These are phyloP conservation scores for Arizona elegans DNA, from an alignment of 2,113 vertebrate genomes.

Conservation along the genomic window DNA sequence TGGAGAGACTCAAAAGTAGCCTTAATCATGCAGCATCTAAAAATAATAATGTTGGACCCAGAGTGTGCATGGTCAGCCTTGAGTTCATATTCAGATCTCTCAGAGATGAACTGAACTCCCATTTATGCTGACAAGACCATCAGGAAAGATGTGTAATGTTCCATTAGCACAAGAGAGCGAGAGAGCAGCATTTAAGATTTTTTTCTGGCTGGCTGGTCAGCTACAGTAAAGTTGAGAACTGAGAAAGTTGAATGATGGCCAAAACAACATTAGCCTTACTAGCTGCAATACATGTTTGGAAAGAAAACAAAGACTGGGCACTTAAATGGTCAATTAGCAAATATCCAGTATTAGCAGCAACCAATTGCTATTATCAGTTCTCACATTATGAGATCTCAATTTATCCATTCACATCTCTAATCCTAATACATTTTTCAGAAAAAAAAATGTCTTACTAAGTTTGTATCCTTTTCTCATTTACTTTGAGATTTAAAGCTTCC, in stretches of 20 bases:
- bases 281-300: not conserved
- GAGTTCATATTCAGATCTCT: not conserved
- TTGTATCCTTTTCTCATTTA: not conserved
- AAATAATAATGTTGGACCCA: not conserved
- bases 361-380: not conserved
- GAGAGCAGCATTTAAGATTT: not conserved
- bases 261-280: not conserved
- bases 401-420: not conserved
- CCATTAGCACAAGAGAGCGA: not conserved
- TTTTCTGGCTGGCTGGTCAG: not conserved
- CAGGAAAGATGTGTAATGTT: not conserved
- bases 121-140: not conserved
- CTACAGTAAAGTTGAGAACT: not conserved
- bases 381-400: not conserved
- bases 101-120: not conserved
- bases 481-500: not conserved
- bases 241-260: not conserved
- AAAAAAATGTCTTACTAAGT: not conserved
- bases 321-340: not conserved
- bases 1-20: not conserved
- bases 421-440: not conserved
- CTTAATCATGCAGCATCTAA: not conserved
- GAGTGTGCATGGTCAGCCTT: not conserved
- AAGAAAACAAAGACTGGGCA: not conserved
- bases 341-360: not conserved